A percentile compares a stretch with the other conserved stretches of the same genome.
Conservation (phyloP, 2,113 vertebrate genomes). For the Diphyllodes magnificus region DNA sequence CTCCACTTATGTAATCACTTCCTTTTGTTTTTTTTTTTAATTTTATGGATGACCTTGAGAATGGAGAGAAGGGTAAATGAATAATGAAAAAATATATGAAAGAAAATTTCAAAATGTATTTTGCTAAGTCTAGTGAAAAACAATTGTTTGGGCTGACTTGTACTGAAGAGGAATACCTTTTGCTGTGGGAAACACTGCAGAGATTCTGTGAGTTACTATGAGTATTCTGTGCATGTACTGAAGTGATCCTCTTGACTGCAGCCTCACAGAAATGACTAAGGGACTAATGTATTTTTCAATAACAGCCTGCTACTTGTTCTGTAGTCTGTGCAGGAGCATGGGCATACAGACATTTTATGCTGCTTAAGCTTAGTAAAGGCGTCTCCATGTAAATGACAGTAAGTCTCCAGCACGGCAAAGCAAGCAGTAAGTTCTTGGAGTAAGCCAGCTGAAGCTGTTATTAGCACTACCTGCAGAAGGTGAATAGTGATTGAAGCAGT, state of each 20-base stretch:
- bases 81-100: background rate
- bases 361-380: background rate
- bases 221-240: background rate
- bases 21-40: background rate
- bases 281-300: background rate
- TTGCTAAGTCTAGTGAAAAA: background rate
- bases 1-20: background rate
- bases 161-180: background rate
- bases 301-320: background rate
- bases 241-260: background rate
- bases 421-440: background rate
- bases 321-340: background rate
- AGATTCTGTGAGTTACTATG: background rate
- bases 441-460: background rate
- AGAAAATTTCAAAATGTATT: background rate
- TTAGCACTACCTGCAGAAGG: background rate
- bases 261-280: background rate
- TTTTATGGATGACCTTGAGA: background rate
- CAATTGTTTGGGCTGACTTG: background rate
- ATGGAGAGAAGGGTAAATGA: background rate
- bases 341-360: background rate
- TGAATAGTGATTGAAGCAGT: background rate
- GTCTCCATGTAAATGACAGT: background rate
- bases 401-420: background rate
- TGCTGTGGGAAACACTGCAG: background rate